phyloP scores from a whole-genome alignment of 2,797 vertebrate species.

The Threskiornis aethiopicus region DNA sequence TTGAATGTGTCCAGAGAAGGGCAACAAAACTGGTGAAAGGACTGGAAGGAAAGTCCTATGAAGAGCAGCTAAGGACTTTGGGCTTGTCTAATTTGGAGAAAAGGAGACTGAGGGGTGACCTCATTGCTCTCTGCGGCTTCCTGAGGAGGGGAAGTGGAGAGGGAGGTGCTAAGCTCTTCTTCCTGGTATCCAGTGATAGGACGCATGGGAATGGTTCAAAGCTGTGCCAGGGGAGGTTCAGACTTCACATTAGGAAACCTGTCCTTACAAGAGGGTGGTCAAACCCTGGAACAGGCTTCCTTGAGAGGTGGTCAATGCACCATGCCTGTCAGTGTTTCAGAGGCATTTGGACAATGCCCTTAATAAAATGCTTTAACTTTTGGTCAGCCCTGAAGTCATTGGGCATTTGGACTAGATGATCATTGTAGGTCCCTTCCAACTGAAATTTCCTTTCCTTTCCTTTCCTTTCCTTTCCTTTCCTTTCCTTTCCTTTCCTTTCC shows the following conservation, averaged over 20 bases:
- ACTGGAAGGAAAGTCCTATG: background rate
- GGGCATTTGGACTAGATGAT: background rate
- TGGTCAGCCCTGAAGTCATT: background rate
- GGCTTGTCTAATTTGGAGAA: background rate
- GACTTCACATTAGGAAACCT: background rate
- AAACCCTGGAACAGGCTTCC: background rate
- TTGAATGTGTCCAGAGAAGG: background rate
- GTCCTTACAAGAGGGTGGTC: background rate
- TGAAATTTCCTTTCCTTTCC: background rate
- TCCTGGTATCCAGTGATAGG: background rate
- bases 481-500: background rate
- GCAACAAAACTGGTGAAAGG: background rate
- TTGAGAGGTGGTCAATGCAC: fast-evolving
- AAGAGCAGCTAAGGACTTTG: background rate
- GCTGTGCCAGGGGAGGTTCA: background rate
- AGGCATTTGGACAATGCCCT: background rate
- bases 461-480: background rate
- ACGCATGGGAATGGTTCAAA: fast-evolving
- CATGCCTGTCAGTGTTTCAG: background rate
- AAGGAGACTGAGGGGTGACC: background rate
- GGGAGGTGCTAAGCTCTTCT: background rate
- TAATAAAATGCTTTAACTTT: background rate
- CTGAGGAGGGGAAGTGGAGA: background rate
- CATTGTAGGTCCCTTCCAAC: background rate
- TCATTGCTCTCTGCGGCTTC: background rate